Conservation (phyloP, 2,797 vertebrate species). For the Cossypha polioptera region DNA sequence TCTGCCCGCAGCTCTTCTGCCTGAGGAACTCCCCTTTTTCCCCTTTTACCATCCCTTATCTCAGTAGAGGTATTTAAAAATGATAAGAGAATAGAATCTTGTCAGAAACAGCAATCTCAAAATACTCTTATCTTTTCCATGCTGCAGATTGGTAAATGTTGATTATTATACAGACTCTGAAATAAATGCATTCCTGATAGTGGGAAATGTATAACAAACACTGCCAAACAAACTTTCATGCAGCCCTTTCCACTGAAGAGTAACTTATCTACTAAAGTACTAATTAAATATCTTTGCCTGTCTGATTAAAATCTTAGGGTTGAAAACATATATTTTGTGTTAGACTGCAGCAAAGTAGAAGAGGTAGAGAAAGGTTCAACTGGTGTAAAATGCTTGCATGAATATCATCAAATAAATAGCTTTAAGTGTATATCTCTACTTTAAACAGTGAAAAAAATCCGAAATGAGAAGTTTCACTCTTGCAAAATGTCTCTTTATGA, state of each 20-base stretch:
- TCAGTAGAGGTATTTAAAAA: background rate
- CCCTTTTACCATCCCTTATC: background rate
- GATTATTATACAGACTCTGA: background rate
- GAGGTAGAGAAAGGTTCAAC: background rate
- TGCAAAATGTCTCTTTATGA: background rate
- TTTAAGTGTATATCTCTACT: background rate
- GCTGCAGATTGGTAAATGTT: background rate
- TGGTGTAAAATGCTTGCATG: background rate
- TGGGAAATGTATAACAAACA: background rate
- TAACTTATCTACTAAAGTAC: background rate
- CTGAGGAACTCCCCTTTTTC: background rate
- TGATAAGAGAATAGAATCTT: background rate
- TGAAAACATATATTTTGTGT: background rate
- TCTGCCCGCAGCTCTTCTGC: background rate
- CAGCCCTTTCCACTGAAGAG: background rate
- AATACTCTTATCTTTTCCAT: background rate
- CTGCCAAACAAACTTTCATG: background rate
- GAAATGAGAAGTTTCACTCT: background rate
- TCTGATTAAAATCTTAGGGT: constrained; percentile 11
- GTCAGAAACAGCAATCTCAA: background rate
- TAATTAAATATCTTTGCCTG: constrained; percentile 29
- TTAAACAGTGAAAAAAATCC: background rate
- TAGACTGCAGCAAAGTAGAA: background rate
- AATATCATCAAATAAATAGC: background rate
- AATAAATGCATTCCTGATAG: constrained; percentile 1